phyloP scores from a whole-genome alignment of 2,797 vertebrate species.

The Pelobates cultripes region DNA sequence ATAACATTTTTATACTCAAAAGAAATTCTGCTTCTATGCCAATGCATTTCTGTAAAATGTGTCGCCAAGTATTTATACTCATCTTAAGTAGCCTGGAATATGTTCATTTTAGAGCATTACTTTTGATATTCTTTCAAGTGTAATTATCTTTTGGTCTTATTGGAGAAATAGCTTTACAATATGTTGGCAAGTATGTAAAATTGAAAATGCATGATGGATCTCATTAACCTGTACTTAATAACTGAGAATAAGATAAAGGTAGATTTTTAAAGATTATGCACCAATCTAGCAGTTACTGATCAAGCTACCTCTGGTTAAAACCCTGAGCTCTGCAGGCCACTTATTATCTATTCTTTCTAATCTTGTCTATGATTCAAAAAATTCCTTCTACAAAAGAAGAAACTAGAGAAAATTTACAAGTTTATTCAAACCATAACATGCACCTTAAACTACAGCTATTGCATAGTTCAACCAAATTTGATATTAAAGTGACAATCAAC shows the following conservation, averaged over 20 bases:
- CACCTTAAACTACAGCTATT: no score
- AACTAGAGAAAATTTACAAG: no score
- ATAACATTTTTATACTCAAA: conserved; percentile 52
- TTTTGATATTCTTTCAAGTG: conserved; percentile 47
- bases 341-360: no score
- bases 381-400: no score
- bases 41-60: conserved; percentile 32
- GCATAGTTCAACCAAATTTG: no score
- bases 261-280: no score
- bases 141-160: conserved; percentile 49
- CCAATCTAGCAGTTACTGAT: no score
- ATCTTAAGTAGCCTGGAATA: conserved; percentile 42
- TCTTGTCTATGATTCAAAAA: no score
- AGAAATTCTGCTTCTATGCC: conserved; percentile 24
- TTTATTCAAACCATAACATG: no score
- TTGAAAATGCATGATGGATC: conserved; percentile 30
- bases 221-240: conserved; percentile 46
- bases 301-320: no score
- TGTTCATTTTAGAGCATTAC: conserved; percentile 46
- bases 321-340: no score
- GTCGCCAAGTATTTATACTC: conserved; percentile 40
- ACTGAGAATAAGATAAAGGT: conserved; percentile 1
- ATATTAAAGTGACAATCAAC: no score
- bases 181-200: conserved; percentile 37
- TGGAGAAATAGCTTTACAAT: conserved; percentile 28